These are phyloP conservation scores for Belonocnema kinseyi DNA, from an alignment of 1,140 invertebrate genomes.

Conservation along the genomic window DNA sequence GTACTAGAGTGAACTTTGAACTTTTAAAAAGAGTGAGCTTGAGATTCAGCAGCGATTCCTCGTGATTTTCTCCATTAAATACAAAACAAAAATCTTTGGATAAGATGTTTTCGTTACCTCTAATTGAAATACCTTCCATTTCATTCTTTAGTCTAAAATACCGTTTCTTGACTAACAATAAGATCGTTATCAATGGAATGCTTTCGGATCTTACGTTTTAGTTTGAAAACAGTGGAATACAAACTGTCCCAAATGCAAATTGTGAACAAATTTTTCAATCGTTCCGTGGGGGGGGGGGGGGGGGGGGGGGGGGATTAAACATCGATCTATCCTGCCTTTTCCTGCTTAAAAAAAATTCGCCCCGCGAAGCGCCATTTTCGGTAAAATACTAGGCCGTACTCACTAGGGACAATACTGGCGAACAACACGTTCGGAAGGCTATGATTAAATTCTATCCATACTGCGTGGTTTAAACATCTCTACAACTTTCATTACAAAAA, in stretches of 20 bases:
- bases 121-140: conserved; percentile 18
- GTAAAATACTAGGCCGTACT: background rate
- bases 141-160: conserved; percentile 13
- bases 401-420: no score
- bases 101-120: background rate
- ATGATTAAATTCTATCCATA: no score
- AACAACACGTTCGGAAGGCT: no score
- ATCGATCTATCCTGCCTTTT: background rate
- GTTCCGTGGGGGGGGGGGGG: background rate
- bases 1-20: conserved; percentile 9
- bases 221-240: background rate
- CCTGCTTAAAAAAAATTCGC: conserved; percentile 1
- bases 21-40: conserved; percentile 11
- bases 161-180: background rate
- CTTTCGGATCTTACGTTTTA: conserved; percentile 16
- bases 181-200: conserved; percentile 22
- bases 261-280: background rate
- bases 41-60: conserved; percentile 21
- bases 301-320: background rate
- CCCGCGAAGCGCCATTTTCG: background rate
- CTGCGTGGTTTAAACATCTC: no score
- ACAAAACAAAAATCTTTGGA: conserved; percentile 21
- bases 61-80: conserved; percentile 15
- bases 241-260: conserved; percentile 1
- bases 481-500: no score